A percentile compares a stretch with the other conserved stretches of the same genome.
Conservation (phyloP, 2,888 invertebrate species). For the Romanomermis culicivorax region DNA sequence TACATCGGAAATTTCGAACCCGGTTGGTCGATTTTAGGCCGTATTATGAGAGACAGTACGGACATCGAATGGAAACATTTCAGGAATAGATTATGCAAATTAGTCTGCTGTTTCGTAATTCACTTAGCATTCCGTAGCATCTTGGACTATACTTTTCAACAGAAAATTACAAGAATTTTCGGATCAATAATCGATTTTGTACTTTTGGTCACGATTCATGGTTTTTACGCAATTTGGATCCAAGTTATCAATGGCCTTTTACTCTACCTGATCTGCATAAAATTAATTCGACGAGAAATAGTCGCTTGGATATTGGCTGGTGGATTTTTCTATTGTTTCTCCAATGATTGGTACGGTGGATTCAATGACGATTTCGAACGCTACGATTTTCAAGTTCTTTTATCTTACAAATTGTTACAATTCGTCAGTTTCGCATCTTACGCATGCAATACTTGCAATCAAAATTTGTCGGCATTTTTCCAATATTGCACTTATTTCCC, state of each 20-base stretch:
- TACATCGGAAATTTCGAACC: conserved; percentile 7
- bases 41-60: not conserved
- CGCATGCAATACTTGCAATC: too few species aligned
- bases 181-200: not conserved
- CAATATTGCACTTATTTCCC: conserved; percentile 8
- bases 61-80: conserved; percentile 6
- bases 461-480: not conserved
- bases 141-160: not conserved
- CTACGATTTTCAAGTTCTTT: conserved; percentile 2
- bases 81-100: not conserved
- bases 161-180: not conserved
- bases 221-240: not conserved
- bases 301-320: not conserved
- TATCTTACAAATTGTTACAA: conserved; percentile 11
- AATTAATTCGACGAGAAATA: not conserved
- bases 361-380: not conserved
- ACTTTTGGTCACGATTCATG: not conserved
- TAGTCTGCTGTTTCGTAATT: not conserved
- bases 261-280: not conserved
- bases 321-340: not conserved
- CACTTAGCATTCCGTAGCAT: too few species aligned
- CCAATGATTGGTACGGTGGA: not conserved
- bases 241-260: not conserved
- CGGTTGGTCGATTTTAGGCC: conserved; percentile 6
- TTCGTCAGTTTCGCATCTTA: conserved; percentile 11